Base-by-base conservation (phyloP, 2,888 invertebrate species). In the Latrodectus hesperus region DNA sequence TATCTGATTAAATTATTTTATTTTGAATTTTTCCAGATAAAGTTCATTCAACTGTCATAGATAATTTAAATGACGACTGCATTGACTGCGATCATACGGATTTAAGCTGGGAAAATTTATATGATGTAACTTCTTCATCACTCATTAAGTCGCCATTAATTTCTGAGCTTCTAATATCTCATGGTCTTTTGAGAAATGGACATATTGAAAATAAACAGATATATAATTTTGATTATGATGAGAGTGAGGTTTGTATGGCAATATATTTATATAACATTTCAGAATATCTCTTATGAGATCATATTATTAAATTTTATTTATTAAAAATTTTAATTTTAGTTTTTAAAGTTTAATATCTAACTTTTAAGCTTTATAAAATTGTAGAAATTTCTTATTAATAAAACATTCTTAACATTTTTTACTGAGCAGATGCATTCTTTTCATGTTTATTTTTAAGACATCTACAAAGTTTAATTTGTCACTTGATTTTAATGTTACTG, bases 91-190 rank as follows among this genome's bases (percentile, higher is more conserved):
- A 88, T 26, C 67, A 53, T 60, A n/a, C 81, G 17, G 71, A 78
- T 68, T 82, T 82, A 38, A 22, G 49, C 11, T 78, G 73, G 73
- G 68, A 72, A 55, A 88, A 64, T 75, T 72, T 77, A 71, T 84
- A 75, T 80, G 88, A 88, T 52, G 85, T 88, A 77, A 52, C 84
- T 76, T 85, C 84, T 22, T 88, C 88, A 68, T 81, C 84, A 65
- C 73, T 88, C 14, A 88, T 88, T 22, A 85, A 88, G 72, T 88
- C 88, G 72, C 88, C 88, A 14, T 77, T 88, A 73, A 68, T 88
- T 38, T 78, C 77, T 65, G 88, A 84, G 64, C 79, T 88, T 53
- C 55, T 88, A 17, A 81, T 77, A 65, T 81, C 88, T 52, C 88
- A 88, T 88, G 88, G 88, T 17, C 49, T 88, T 17, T 52, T 88